These are phyloP conservation scores for Entomyzon cyanotis DNA, from an alignment of 2,113 vertebrate species.

Conservation along the genomic window DNA sequence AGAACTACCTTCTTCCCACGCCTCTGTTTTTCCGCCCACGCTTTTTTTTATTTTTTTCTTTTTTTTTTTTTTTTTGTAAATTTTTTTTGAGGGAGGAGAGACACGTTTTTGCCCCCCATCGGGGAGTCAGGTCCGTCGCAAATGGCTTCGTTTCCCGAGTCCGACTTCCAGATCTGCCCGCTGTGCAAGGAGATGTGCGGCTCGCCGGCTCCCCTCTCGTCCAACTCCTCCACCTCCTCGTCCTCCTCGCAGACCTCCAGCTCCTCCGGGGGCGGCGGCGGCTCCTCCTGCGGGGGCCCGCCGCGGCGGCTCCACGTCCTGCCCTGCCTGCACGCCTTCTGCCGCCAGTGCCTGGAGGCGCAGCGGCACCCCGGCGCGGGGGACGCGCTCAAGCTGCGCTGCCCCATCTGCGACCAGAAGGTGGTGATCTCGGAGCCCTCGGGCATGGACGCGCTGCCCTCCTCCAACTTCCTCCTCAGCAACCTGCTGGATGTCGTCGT, in stretches of 20 bases:
- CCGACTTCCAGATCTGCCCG: constrained; percentile 91
- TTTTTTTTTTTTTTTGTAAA: not conserved
- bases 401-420: constrained; percentile 91
- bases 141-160: constrained; percentile 93
- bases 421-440: constrained; percentile 86
- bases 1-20: constrained; percentile 37
- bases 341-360: constrained; percentile 90
- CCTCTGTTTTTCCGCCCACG: not conserved
- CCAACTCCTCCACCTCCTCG: constrained; percentile 87
- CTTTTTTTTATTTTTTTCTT: not conserved
- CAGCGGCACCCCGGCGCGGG: constrained; percentile 78
- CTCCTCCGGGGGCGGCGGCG: constrained; percentile 70
- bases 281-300: constrained; percentile 62
- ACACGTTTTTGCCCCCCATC: not conserved
- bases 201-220: constrained; percentile 87
- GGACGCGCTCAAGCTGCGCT: constrained; percentile 86
- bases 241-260: constrained; percentile 85
- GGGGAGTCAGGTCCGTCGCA: constrained; percentile 40
- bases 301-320: constrained; percentile 87
- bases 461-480: constrained; percentile 90
- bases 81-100: not conserved
- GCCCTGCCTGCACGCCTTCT: constrained; percentile 92
- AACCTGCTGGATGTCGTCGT: constrained; percentile 92
- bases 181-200: constrained; percentile 92
- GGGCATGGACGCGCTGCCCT: constrained; percentile 90